A percentile compares a stretch with the other conserved stretches of the same genome.
Evolutionary conservation across 1,140 invertebrate genomes (phyloP).

Genomic region (Agraylea sexmaculata): DNA sequence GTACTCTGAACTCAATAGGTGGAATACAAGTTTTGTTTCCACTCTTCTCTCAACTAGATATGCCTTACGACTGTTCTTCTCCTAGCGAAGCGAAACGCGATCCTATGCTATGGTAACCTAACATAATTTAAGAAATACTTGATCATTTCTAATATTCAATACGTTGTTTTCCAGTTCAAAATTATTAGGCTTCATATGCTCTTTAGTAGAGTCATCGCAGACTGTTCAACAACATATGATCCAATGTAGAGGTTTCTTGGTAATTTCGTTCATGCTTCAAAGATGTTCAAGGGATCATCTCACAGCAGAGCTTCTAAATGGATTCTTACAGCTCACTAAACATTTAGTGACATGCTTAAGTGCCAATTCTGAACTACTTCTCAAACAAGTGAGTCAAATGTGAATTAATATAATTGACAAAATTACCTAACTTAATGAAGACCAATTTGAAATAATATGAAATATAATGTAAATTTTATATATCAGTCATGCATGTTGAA

Average conservation of each 20-base stretch:
- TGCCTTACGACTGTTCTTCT: conserved; percentile 66
- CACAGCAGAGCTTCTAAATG: conserved; percentile 82
- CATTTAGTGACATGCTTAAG: conserved; percentile 90
- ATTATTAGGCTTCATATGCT: conserved; percentile 92
- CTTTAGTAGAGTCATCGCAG: conserved; percentile 89
- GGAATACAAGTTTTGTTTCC: conserved; percentile 98
- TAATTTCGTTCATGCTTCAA: conserved; percentile 94
- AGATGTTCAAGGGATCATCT: conserved; percentile 87
- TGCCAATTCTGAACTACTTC: conserved; percentile 82
- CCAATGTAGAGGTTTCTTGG: conserved; percentile 93
- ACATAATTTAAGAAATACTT: neutral
- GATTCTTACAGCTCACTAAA: conserved; percentile 90
- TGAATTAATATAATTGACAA: neutral
- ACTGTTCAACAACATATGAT: conserved; percentile 99
- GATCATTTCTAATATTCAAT: neutral
- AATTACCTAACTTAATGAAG: conserved; percentile 1
- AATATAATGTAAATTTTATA: too few relatives aligned
- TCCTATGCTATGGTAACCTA: conserved; percentile 69
- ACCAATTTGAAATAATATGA: too few relatives aligned
- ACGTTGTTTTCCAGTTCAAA: conserved; percentile 67
- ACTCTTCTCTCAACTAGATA: conserved; percentile 93
- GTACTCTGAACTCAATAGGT: conserved; percentile 96
- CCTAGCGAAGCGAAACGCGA: conserved; percentile 68
- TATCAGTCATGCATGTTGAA: too few relatives aligned
- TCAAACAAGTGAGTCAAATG: conserved; percentile 75